Conservation (phyloP, 1,140 invertebrate genomes). For the Idris sp. region DNA sequence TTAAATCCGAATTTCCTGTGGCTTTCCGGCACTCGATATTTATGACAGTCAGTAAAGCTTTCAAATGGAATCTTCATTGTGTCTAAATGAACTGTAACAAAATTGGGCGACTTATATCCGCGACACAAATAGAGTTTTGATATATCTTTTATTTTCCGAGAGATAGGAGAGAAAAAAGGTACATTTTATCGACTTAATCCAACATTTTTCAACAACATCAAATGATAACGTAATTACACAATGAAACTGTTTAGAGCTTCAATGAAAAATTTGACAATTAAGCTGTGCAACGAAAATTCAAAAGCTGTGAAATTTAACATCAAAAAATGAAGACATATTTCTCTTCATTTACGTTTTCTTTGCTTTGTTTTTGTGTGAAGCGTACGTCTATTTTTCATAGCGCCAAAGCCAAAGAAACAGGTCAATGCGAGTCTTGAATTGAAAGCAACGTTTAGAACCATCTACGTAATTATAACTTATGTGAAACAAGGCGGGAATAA, state of each 20-base stretch:
- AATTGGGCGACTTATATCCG: constrained; percentile 47
- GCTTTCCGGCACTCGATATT: constrained; percentile 50
- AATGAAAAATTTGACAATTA: constrained; percentile 18
- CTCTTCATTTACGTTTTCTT: constrained; percentile 19
- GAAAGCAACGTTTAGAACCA: constrained; percentile 52
- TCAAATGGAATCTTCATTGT: constrained; percentile 48
- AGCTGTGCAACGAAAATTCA: constrained; percentile 6
- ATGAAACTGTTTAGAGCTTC: constrained; percentile 2
- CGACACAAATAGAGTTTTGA: constrained; percentile 38
- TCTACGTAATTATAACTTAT: constrained; percentile 59
- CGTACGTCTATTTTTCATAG: constrained; percentile 46
- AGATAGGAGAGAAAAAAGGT: no score
- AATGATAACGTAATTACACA: background rate
- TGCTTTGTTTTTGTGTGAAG: constrained; percentile 9
- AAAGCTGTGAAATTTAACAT: constrained; percentile 23
- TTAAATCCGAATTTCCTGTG: constrained; percentile 47
- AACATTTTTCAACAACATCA: constrained; percentile 23
- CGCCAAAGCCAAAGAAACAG: constrained; percentile 19
- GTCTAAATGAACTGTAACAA: constrained; percentile 52
- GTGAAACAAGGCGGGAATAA: constrained; percentile 59
- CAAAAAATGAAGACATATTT: constrained; percentile 48
- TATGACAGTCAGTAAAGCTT: constrained; percentile 52
- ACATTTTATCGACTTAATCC: constrained; percentile 17
- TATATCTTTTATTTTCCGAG: constrained; percentile 20
- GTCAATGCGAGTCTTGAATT: constrained; percentile 43